Evolutionary conservation across 2,113 vertebrate species (phyloP), one percentile per base, ranked within the genome.

Genomic region (Piprites chloris): DNA sequence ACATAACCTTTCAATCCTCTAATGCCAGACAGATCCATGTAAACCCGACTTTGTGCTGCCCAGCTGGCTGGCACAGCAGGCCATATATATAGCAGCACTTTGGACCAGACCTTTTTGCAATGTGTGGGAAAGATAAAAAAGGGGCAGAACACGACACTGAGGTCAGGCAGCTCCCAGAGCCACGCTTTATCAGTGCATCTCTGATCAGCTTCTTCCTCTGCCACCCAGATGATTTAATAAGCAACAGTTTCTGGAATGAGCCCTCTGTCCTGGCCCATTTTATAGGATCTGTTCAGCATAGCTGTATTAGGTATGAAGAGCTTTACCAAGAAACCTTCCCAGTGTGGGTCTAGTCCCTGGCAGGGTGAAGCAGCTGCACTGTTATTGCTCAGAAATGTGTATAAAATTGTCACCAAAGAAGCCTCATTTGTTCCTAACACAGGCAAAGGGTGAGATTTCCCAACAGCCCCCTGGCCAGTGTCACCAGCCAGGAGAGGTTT

Each of bases 61-160:
- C 90, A 71, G 91, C 89, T 79, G 76, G 91, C 88, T 94, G 95
- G 93, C 81, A 89, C 88, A 86, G 88, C 42, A 35, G 83, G 68
- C 86, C 8, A 6, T 96, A 98, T 97, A 97, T 97, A 98, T 94
- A 97, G 98, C 86, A 98, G 59, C 94, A 84, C 96, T 98, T 96
- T 94, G 97, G 97, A 87, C 95, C 97, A 14, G 15, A 73, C 97
- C 97, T 97, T 97, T 96, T 95, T 96, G 95, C 97, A 97, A 95
- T 97, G 98, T 98, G 98, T 99, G 99, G 98, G 98, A 99, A 99
- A 98, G 97, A 98, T 96, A 98, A 98, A 98, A 97, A 85, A 47
- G 96, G 97, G 98, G 94, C 94, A 97, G 97, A 92, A 94, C n/a
- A 73, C 85, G 94, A 98, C 98, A 97, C 90, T 62, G 96, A 97